Conservation (phyloP, 1,140 invertebrate species). For the Trichonephila clavipes region DNA sequence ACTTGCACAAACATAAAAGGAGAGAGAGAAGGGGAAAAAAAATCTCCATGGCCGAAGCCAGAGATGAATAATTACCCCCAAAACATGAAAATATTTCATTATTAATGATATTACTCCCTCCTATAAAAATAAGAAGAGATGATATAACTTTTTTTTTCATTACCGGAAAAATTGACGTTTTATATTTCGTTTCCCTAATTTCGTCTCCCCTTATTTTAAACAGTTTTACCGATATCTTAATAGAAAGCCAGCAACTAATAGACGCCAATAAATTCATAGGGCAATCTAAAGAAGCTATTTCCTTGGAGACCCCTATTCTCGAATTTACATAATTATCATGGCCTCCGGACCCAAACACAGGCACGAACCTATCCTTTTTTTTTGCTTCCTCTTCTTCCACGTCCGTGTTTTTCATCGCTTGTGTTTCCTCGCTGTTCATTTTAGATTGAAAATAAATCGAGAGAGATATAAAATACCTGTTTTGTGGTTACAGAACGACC, state of each 20-base stretch:
- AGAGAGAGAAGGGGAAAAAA: neutral
- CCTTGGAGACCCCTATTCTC: constrained; percentile 55
- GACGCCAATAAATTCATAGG: constrained; percentile 69
- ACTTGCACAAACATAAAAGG: constrained; percentile 14
- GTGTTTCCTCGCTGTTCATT: neutral
- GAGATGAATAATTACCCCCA: constrained; percentile 63
- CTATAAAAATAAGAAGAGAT: neutral
- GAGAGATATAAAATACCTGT: constrained; percentile 45
- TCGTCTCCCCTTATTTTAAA: constrained; percentile 50
- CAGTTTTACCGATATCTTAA: constrained; percentile 65
- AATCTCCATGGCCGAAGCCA: neutral
- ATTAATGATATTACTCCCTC: constrained; percentile 38
- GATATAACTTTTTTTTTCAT: constrained; percentile 15
- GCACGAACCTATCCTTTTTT: neutral
- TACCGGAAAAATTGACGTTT: constrained; percentile 54
- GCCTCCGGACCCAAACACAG: constrained; percentile 31
- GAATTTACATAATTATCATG: constrained; percentile 72
- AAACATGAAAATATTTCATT: constrained; percentile 69
- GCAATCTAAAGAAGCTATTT: constrained; percentile 60
- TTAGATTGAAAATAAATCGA: constrained; percentile 57
- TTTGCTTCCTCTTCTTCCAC: neutral
- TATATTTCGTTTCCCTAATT: constrained; percentile 65
- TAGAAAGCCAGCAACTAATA: constrained; percentile 47
- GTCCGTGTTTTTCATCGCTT: neutral
- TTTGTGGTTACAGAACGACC: neutral